Conservation (phyloP, 1,140 invertebrate species). For the Triops longicaudatus region DNA sequence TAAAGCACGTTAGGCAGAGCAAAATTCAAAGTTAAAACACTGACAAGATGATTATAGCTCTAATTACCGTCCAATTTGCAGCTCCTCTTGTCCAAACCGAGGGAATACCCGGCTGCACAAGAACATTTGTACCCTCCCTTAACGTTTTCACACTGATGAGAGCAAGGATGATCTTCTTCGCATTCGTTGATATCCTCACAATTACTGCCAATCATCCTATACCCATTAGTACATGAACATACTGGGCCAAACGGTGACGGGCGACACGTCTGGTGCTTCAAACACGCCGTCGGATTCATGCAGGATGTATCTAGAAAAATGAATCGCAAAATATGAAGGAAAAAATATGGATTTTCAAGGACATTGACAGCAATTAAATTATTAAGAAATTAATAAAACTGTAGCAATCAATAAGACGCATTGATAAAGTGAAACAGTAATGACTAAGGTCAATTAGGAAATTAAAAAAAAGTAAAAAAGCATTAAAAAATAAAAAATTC, state of each 20-base stretch:
- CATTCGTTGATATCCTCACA: conserved; percentile 64
- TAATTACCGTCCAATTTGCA: conserved; percentile 34
- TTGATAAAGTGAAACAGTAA: too few species aligned
- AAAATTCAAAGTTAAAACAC: too few species aligned
- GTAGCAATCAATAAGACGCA: too few species aligned
- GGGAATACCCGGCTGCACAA: conserved; percentile 58
- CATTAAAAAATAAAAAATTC: too few species aligned
- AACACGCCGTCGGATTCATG: not conserved
- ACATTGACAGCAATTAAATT: too few species aligned
- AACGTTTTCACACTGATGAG: conserved; percentile 64
- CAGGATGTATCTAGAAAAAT: not conserved
- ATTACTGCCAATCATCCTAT: not conserved
- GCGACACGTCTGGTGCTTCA: not conserved
- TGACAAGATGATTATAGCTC: too few species aligned
- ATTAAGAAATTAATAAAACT: too few species aligned
- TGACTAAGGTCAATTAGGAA: too few species aligned
- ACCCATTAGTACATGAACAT: not conserved
- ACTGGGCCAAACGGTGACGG: not conserved
- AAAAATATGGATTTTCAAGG: too few species aligned
- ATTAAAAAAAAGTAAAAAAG: too few species aligned
- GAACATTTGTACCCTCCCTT: conserved; percentile 67
- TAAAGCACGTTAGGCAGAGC: too few species aligned
- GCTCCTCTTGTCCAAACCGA: conserved; percentile 41
- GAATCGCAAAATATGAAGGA: too few species aligned
- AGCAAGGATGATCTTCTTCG: conserved; percentile 45